Conservation (phyloP, 1,140 invertebrate species). For the Scaptomyza pallida region DNA sequence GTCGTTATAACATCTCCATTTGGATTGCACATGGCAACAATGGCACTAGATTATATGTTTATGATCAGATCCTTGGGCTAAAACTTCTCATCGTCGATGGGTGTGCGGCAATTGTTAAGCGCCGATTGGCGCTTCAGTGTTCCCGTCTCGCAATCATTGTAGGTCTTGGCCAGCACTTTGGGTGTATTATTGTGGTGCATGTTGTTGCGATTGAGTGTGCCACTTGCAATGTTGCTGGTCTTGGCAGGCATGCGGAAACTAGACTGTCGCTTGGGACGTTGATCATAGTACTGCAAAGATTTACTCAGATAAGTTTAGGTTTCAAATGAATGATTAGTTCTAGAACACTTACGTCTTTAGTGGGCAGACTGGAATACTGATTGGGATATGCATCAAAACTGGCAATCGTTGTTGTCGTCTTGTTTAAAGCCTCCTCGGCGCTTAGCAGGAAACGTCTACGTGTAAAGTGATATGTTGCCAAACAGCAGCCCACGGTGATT, state of each 20-base stretch:
- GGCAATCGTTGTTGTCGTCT: constrained; percentile 84
- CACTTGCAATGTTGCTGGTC: constrained; percentile 85
- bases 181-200: constrained; percentile 87
- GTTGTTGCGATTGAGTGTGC: constrained; percentile 87
- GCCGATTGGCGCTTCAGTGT: constrained; percentile 91
- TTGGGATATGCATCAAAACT: constrained; percentile 93
- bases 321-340: not conserved
- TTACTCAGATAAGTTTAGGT: not conserved
- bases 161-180: constrained; percentile 86
- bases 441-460: constrained; percentile 46
- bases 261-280: constrained; percentile 85
- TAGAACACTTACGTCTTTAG: constrained; percentile 87
- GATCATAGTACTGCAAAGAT: constrained; percentile 71
- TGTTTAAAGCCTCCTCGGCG: constrained; percentile 63
- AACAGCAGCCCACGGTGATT: constrained; percentile 65
- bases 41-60: constrained; percentile 52
- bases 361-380: constrained; percentile 91
- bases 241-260: constrained; percentile 85
- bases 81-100: constrained; percentile 83
- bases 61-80: constrained; percentile 36
- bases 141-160: constrained; percentile 90
- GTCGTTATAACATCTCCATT: constrained; percentile 57
- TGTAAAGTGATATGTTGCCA: constrained; percentile 59
- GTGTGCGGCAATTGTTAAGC: constrained; percentile 84
- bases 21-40: constrained; percentile 52